Evolutionary conservation across 2,888 invertebrate species (phyloP), one percentile per base, ranked within the genome.

Genomic region (Therioaphis trifolii): DNA sequence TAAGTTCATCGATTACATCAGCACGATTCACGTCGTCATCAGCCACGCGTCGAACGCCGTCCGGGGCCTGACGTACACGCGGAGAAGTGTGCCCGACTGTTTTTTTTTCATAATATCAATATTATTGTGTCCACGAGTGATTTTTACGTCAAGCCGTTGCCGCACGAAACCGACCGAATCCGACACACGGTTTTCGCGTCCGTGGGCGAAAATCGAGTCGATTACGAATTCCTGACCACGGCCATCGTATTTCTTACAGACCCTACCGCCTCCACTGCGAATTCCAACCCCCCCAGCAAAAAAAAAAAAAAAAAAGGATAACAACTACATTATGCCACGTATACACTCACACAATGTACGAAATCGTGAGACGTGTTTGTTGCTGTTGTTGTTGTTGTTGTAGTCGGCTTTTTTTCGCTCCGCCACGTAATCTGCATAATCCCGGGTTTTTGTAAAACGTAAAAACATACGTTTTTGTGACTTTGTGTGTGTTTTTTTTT

Each of bases 401-500:
- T 35, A 35, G 35, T 35, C 43, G n/a, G n/a, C 29, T 74, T 35
- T 55, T 74, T 61, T 75, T 61, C 24, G 9, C n/a, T 40, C 74
- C 35, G 40, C 9, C 29, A 11, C 9, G 61, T 61, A 75, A 75
- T 75, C 58, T 43, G 43, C 75, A 61, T 75, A 75, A 75, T 75
- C 75, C 61, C 24, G 40, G 58, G 61, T 75, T 61, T 75, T 43
- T 61, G 58, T 75, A 75, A 61, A 75, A 61, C 61, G 75, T 61
- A 58, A 43, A 74, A 75, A 75, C 75, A 75, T 75, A 61, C 75
- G 61, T 75, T 43, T 75, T 61, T 58, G 75, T 75, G 58, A 75
- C 58, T 75, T 75, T 75, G 40, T 55, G n/a, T 43, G 7, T 35
- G 3, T 35, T 5, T 49, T 49, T 49, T 7, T 49, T 49, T 49